Conservation (phyloP, 64 coral and sea anemone species). For the Actinia equina region DNA sequence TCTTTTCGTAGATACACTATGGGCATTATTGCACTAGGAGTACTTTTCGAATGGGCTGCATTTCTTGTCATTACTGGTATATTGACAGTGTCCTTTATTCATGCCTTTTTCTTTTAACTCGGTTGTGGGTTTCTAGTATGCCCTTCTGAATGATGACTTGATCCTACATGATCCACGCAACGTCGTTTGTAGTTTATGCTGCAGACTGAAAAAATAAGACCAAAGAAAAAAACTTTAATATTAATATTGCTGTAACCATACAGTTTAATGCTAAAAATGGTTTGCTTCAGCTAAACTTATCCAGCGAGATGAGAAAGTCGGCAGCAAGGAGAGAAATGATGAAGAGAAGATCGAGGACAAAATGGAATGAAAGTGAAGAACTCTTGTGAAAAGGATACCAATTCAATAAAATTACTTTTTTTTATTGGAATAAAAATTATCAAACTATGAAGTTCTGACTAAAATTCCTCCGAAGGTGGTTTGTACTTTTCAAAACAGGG, state of each 20-base stretch:
- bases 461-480: too few relatives aligned
- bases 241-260: neutral
- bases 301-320: too few relatives aligned
- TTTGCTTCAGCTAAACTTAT: too few relatives aligned
- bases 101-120: too few relatives aligned
- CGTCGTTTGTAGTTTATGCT: neutral
- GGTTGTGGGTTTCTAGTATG: neutral
- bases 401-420: too few relatives aligned
- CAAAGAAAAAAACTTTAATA: neutral
- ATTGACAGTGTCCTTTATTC: neutral
- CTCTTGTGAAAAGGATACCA: too few relatives aligned
- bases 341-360: too few relatives aligned
- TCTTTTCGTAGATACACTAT: neutral
- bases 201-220: slow-evolving; percentile 19
- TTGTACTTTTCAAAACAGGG: too few relatives aligned
- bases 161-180: neutral
- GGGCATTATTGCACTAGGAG: neutral
- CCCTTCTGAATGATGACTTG: neutral
- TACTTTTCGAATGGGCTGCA: neutral
- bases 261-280: neutral
- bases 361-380: too few relatives aligned
- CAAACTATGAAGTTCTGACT: too few relatives aligned
- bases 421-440: too few relatives aligned
- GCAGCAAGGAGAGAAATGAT: too few relatives aligned
- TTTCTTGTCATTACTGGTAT: neutral